Evolutionary conservation across 1,140 invertebrate genomes (phyloP).

Genomic region (Pectinophora gossypiella): DNA sequence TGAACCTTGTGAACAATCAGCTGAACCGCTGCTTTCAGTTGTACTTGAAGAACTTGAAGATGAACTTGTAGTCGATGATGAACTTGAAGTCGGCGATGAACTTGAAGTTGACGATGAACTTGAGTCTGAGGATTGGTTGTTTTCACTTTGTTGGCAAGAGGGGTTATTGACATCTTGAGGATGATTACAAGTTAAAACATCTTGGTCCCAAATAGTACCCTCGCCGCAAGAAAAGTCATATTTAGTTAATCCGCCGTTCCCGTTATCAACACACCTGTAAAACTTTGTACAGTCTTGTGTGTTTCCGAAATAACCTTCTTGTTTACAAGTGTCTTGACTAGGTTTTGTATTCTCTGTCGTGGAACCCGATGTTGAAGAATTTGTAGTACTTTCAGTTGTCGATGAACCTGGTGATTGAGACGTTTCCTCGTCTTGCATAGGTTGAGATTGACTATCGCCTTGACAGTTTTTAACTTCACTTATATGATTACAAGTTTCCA

Average conservation of each 20-base stretch:
- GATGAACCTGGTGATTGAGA: slow-evolving; percentile 11
- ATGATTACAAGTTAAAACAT: slow-evolving; percentile 73
- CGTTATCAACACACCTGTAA: slow-evolving; percentile 83
- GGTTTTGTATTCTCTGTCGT: slow-evolving; percentile 26
- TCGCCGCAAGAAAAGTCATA: slow-evolving; percentile 78
- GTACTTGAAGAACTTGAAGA: slow-evolving; percentile 16
- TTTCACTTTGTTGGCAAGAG: slow-evolving; percentile 33
- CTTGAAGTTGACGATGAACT: slow-evolving; percentile 8
- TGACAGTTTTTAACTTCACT: slow-evolving; percentile 40
- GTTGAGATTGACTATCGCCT: slow-evolving; percentile 8
- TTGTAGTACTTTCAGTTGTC: no score
- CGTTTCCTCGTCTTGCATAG: slow-evolving; percentile 9
- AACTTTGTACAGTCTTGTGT: slow-evolving; percentile 81
- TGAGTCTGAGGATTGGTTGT: background rate
- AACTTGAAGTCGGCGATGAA: slow-evolving; percentile 13
- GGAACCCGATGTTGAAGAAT: slow-evolving; percentile 14
- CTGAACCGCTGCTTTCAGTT: slow-evolving; percentile 21
- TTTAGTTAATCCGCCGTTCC: slow-evolving; percentile 75
- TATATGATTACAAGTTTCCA: slow-evolving; percentile 42
- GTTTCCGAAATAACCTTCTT: slow-evolving; percentile 81
- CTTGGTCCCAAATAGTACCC: slow-evolving; percentile 79
- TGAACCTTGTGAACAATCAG: slow-evolving; percentile 27
- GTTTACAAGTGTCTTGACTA: slow-evolving; percentile 36
- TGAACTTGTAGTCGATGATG: slow-evolving; percentile 18
- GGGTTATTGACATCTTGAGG: slow-evolving; percentile 53